Base-by-base conservation (phyloP, 2,797 vertebrate genomes). In the Cyclopterus lumpus region DNA sequence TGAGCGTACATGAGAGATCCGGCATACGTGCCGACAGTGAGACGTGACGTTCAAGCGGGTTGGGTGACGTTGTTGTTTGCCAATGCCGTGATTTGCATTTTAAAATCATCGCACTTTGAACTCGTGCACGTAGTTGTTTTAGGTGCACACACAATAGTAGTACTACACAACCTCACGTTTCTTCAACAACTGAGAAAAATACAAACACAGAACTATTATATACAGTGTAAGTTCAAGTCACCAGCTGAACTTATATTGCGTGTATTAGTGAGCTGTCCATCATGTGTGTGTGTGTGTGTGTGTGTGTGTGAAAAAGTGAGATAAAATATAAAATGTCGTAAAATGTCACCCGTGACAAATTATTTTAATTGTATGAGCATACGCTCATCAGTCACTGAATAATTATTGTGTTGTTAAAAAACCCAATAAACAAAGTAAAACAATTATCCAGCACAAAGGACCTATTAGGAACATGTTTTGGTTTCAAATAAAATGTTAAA, bases 41-140 rank as follows among this genome's bases (percentile, higher is more conserved):
- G 36, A 15, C 22, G 69, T 38, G 38, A 61, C 71, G 68, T 71
- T 67, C 62, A 32, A 6, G 48, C 7, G 36, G n/a, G 34, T n/a
- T 34, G 30, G 26, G 15, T 28, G 28, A 51, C 53, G 61, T 28
- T 20, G 32, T 67, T 63, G 40, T 30, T 30, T 30, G 24, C 5
- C 26, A 40, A 26, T 40, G 15, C 22, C 7, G 36, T 24, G 12
- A 24, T 61, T 61, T 40, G 9, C 38, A 26, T 40, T 61, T 38
- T 38, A 2, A 60, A 60, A 15, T 22, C 1, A 15, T 22, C 1
- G 10, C 18, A n/a, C 9, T 58, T n/a, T 38, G 12, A 24, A 12
- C 10, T 4, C 10, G 30, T 34, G 14, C 7, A 6, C 2, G 26
- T 55, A 8, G 55, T 34, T n/a, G 53, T 53, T 53, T 53, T 12